These are phyloP conservation scores for Hormiphora californensis DNA, from an alignment of 37 sponge, comb jelly and placozoan genomes.

Conservation along the genomic window DNA sequence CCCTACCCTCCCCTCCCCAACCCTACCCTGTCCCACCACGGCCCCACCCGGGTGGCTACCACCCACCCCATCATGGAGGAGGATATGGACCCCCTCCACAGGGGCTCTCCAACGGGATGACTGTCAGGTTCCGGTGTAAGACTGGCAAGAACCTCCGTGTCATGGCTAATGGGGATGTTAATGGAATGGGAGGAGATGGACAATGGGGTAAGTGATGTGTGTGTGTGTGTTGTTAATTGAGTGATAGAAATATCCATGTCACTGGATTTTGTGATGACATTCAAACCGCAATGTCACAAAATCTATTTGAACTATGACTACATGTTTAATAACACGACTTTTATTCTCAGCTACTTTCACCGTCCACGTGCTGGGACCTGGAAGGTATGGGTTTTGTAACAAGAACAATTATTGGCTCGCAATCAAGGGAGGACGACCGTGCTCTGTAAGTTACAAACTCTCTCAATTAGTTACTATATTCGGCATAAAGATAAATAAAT, in stretches of 20 bases:
- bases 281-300: background rate
- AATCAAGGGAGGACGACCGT: background rate
- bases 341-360: slow-evolving; percentile 1
- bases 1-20: too few relatives aligned
- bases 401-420: background rate
- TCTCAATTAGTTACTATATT: too few relatives aligned
- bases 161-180: background rate
- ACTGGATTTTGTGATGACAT: too few relatives aligned
- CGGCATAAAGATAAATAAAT: too few relatives aligned
- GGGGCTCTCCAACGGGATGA: background rate
- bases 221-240: too few relatives aligned
- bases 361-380: background rate
- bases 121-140: slow-evolving; percentile 27
- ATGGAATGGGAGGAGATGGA: background rate
- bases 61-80: background rate
- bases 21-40: too few relatives aligned
- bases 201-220: background rate
- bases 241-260: too few relatives aligned
- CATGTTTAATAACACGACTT: too few relatives aligned
- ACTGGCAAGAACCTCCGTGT: background rate
- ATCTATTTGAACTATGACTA: too few relatives aligned
- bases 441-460: too few relatives aligned
- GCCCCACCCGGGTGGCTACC: background rate
- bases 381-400: background rate
- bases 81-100: background rate